These are phyloP conservation scores for Enteromius mattozi DNA, from an alignment of 2,797 vertebrate species.

Conservation along the genomic window DNA sequence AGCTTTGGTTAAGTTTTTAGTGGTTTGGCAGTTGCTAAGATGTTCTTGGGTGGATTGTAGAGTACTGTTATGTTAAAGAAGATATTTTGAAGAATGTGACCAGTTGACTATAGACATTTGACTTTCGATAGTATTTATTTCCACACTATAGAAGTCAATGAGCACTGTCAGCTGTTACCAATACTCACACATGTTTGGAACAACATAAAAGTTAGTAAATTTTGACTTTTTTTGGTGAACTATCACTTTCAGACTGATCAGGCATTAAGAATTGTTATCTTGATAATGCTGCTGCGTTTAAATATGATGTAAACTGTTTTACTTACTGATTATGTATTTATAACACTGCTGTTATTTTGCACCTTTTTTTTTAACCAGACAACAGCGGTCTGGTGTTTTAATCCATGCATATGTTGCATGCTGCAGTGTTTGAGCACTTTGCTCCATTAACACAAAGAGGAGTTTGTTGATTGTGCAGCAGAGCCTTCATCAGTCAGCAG, in stretches of 20 bases:
- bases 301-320: not conserved
- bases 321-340: not conserved
- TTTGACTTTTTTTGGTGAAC: too few relatives aligned
- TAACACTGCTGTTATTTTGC: not conserved
- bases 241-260: not conserved
- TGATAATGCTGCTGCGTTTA: not conserved
- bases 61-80: not conserved
- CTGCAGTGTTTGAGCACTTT: not conserved
- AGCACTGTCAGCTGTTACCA: not conserved
- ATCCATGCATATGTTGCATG: not conserved
- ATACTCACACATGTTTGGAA: not conserved
- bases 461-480: conserved; percentile 34
- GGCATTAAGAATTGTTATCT: not conserved
- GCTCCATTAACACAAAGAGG: conserved; percentile 30
- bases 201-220: not conserved
- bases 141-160: not conserved
- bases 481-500: conserved; percentile 50
- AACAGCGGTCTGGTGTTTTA: not conserved
- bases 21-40: not conserved
- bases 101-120: not conserved
- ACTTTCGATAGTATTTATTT: not conserved
- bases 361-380: not conserved
- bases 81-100: not conserved
- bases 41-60: not conserved
- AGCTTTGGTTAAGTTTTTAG: too few relatives aligned